Evolutionary conservation across 2,113 vertebrate genomes (phyloP).

Genomic region (Eclectus roratus): DNA sequence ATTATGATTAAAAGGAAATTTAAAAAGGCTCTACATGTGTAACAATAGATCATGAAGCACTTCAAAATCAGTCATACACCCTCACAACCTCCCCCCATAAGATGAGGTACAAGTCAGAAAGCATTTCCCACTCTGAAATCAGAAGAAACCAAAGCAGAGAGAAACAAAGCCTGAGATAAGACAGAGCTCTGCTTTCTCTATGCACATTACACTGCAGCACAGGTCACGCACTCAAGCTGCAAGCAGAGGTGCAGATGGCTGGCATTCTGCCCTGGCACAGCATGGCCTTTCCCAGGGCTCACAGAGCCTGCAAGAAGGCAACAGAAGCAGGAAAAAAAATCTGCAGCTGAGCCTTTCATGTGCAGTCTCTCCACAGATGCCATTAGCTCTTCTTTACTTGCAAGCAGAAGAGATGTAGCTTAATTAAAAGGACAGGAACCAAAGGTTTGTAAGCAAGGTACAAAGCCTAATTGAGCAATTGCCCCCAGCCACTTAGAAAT

Average conservation of each 20-base stretch:
- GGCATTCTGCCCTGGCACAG: background rate
- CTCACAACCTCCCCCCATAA: background rate
- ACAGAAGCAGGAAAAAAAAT: background rate
- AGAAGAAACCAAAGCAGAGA: background rate
- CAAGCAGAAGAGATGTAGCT: background rate
- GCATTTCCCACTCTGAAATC: background rate
- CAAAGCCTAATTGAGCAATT: too few species aligned
- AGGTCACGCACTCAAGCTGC: accelerated
- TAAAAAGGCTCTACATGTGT: background rate
- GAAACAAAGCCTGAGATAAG: background rate
- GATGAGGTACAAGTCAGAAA: background rate
- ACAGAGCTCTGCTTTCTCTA: background rate
- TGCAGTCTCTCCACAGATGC: background rate
- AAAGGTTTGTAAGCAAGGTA: background rate
- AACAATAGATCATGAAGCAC: background rate
- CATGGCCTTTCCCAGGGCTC: background rate
- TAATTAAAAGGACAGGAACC: background rate
- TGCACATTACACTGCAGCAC: background rate
- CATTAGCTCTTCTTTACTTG: background rate
- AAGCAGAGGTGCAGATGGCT: background rate
- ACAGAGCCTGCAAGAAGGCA: background rate
- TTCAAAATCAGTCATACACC: background rate
- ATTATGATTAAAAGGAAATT: background rate
- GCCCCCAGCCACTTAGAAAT: background rate
- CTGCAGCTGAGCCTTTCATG: background rate